Evolutionary conservation across 2,888 invertebrate species (phyloP), one percentile per base, ranked within the genome.

Genomic region (Xanthorhoe spadicearia): DNA sequence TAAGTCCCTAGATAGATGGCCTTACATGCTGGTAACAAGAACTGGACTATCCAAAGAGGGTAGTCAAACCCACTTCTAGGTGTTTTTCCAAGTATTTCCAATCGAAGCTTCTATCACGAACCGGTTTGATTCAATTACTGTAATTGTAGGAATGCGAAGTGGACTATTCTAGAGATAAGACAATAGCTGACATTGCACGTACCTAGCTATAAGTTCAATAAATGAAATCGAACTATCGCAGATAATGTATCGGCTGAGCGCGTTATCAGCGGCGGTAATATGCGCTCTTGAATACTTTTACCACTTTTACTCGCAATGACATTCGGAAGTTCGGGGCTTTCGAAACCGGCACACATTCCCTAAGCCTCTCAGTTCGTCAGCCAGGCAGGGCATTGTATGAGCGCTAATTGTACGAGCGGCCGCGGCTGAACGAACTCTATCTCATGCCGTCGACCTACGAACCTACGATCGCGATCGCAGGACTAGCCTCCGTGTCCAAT

Each of bases 361-460:
- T 77, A 84, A 82, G 78, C 59, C 43, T 59, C 59, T 59, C 23
- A 74, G 75, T 74, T 48, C 75, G 74, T 76, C 81, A 77, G 75
- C 77, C 74, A 46, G 77, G 77, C 74, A 46, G 77, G 77, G 71
- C 74, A 61, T 62, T 57, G 78, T 76, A 80, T 72, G 78, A 80
- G 80, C 79, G 83, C 75, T 85, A 85, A 86, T 85, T 85, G 76
- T 76, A 74, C 74, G 32, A 32, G 8, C 32, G 73, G 77, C 57
- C 78, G 72, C 74, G 67, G 76, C 77, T 61, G 64, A 64, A 58
- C 60, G 67, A 60, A 64, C 71, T 74, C 75, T 75, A 77, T 74
- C 80, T 80, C 81, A 82, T 84, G 87, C 85, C 88, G 88, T 82
- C 87, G 90, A 89, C 89, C 90, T 88, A 86, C 88, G 89, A 88